phyloP scores from a whole-genome alignment of 2,113 vertebrate genomes.

The Limanda limanda region DNA sequence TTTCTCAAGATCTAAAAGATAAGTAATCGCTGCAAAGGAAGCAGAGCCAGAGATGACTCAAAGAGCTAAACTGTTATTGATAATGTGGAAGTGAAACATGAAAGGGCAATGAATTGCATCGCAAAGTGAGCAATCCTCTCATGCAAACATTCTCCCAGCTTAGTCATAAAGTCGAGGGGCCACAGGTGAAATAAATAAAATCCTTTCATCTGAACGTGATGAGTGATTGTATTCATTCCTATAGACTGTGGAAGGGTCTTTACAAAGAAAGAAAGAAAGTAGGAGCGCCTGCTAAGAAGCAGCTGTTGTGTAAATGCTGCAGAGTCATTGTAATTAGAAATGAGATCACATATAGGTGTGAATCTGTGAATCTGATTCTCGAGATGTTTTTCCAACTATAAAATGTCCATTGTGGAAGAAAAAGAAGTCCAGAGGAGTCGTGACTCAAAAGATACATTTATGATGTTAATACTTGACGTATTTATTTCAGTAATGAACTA shows the following conservation, averaged over 20 bases:
- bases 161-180: slow-evolving; percentile 37
- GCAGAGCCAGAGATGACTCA: slow-evolving; percentile 10
- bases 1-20: slow-evolving; percentile 31
- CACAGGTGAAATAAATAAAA: slow-evolving; percentile 15
- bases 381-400: background rate
- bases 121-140: background rate
- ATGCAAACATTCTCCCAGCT: slow-evolving; percentile 29
- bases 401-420: background rate
- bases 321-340: no score
- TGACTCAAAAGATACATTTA: background rate
- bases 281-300: no score
- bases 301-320: no score
- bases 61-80: slow-evolving; percentile 27
- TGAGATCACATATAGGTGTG: no score
- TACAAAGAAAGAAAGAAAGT: no score
- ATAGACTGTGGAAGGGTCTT: background rate
- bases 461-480: background rate
- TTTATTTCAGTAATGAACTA: background rate
- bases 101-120: slow-evolving; percentile 30
- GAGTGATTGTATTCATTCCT: slow-evolving; percentile 28
- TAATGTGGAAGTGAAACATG: slow-evolving; percentile 47
- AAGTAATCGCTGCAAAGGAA: slow-evolving; percentile 32
- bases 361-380: no score
- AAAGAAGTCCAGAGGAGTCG: background rate
- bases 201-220: slow-evolving; percentile 45